These are phyloP conservation scores for Pantherophis alleghaniensis DNA, from an alignment of 2,797 vertebrate species.

Conservation along the genomic window DNA sequence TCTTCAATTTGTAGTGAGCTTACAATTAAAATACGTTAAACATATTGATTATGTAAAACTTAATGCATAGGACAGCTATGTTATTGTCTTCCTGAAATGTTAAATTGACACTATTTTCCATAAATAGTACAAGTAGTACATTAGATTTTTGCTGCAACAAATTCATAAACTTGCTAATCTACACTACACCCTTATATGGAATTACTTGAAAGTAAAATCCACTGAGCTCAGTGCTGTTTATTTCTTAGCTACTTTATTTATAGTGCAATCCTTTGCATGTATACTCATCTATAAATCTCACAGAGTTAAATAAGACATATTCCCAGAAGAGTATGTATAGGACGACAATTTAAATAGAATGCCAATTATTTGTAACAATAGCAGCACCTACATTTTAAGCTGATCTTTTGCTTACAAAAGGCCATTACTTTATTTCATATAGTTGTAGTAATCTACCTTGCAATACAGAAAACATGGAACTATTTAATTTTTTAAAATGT, in stretches of 20 bases:
- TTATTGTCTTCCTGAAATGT: conserved; percentile 28
- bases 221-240: not conserved
- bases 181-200: not conserved
- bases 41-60: not conserved
- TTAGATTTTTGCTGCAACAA: conserved; percentile 42
- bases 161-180: conserved; percentile 17
- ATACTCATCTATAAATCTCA: not conserved
- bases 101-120: conserved; percentile 47
- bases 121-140: conserved; percentile 50
- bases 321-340: not conserved
- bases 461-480: not conserved
- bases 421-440: not conserved
- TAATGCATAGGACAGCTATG: conserved; percentile 15
- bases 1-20: conserved; percentile 41
- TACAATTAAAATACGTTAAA: conserved; percentile 8
- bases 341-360: no score
- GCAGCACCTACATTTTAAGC: not conserved
- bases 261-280: not conserved
- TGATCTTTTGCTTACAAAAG: not conserved
- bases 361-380: not conserved
- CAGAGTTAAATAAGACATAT: not conserved
- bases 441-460: not conserved
- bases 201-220: not conserved
- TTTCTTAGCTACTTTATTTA: not conserved
- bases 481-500: conserved; percentile 4